Evolutionary conservation across 1,140 invertebrate genomes (phyloP).

Genomic region (Drosophila punjabiensis): DNA sequence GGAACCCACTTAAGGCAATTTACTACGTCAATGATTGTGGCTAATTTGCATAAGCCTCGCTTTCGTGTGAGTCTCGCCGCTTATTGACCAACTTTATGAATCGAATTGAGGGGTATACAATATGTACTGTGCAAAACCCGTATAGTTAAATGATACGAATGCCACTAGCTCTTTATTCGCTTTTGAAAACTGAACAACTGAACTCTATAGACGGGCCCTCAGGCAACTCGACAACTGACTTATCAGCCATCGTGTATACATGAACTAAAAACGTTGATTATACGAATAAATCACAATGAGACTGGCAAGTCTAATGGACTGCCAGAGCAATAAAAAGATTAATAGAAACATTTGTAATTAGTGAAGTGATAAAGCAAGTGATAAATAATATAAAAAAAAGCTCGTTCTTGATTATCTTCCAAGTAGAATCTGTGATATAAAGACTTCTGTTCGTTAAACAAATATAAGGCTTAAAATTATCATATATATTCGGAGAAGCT

Average conservation of each 20-base stretch:
- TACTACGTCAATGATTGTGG: conserved; percentile 51
- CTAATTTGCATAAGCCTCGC: conserved; percentile 48
- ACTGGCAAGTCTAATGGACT: conserved; percentile 26
- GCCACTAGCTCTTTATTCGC: conserved; percentile 3
- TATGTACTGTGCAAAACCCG: conserved; percentile 21
- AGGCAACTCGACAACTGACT: conserved; percentile 11
- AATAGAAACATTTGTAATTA: conserved; percentile 27
- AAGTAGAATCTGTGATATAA: background rate
- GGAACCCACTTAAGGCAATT: conserved; percentile 52
- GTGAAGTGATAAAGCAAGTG: conserved; percentile 15
- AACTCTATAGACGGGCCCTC: conserved; percentile 15
- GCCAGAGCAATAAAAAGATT: conserved; percentile 26
- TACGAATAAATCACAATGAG: conserved; percentile 24
- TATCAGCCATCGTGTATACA: conserved; percentile 41
- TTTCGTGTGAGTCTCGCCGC: conserved; percentile 29
- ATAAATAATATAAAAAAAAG: conserved; percentile 3
- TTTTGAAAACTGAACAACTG: conserved; percentile 4
- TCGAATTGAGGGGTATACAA: conserved; percentile 30
- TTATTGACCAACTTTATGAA: conserved; percentile 42
- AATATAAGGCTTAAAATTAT: background rate
- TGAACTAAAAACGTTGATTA: conserved; percentile 21
- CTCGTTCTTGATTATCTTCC: background rate
- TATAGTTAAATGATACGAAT: conserved; percentile 19
- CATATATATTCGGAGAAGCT: background rate
- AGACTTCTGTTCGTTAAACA: background rate